Percentiles rank a stretch among this genome's conserved stretches.
Conservation (phyloP, 2,888 invertebrate species). For the Synergus japonicus region DNA sequence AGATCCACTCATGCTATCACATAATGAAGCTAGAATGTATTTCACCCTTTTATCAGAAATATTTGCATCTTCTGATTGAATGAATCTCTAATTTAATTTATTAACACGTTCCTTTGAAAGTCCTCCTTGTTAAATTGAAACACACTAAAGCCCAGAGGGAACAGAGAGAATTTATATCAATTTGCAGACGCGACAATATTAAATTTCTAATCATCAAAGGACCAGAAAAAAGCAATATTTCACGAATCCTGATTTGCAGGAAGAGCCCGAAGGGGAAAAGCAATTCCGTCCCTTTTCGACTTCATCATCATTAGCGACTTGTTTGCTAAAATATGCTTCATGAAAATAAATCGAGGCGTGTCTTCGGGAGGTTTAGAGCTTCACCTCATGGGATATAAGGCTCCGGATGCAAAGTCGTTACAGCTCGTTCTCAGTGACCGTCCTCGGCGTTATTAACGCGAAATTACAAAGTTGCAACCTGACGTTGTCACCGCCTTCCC, state of each 20-base stretch:
- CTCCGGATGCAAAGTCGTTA: slow-evolving; percentile 10
- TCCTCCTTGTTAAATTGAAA: not conserved
- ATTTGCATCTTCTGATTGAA: not conserved
- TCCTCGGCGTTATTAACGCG: slow-evolving; percentile 34
- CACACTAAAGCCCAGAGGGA: not conserved
- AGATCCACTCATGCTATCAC: not conserved
- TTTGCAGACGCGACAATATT: slow-evolving; percentile 4
- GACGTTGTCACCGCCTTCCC: not conserved
- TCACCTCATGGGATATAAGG: slow-evolving; percentile 32
- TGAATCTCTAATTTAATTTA: not conserved
- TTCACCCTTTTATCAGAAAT: not conserved
- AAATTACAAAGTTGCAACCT: slow-evolving; percentile 37
- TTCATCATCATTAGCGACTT: slow-evolving; percentile 38
- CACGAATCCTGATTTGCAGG: slow-evolving; percentile 20
- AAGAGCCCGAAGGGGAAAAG: not conserved
- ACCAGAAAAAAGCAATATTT: not conserved
- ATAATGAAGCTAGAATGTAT: not conserved
- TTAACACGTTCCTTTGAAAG: not conserved
- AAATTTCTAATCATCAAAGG: slow-evolving; percentile 9
- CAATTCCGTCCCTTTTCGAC: not conserved
- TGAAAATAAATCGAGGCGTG: slow-evolving; percentile 38
- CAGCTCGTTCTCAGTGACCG: slow-evolving; percentile 25
- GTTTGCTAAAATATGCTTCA: slow-evolving; percentile 16
- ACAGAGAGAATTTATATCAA: not conserved
- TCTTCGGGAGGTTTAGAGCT: slow-evolving; percentile 6